Evolutionary conservation across 2,888 invertebrate genomes (phyloP), one percentile per base, ranked within the genome.

Genomic region (Hypomecis atomaria): DNA sequence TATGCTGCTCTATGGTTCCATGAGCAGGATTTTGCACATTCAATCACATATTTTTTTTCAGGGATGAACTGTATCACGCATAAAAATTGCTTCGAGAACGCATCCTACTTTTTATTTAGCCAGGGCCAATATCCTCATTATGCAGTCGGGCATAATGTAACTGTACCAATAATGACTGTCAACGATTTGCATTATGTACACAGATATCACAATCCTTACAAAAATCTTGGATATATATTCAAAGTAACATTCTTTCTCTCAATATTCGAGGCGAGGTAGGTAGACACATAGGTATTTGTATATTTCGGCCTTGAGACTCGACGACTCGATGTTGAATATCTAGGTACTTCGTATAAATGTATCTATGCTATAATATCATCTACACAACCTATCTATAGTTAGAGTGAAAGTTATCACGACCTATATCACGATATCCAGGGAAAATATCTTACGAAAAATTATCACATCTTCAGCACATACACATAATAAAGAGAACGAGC

Each of bases 371-470:
- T 84, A 23, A 23, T 23, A 83, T 81, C 86, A 86, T 86, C 82
- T 77, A 82, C 74, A 87, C 83, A 83, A 86, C 85, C 86, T 91
- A 92, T 89, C 90, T 92, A 90, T 89, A 89, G 84, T 87, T 91
- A 91, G 89, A 91, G 92, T 92, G 92, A 92, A 92, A 92, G 92
- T 92, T 88, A 89, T 83, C 84, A 86, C 90, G 88, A 90, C 89
- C 89, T 87, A 89, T 87, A 84, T 84, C 81, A 81, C 76, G 76
- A 65, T 67, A 82, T 77, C 79, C 71, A 69, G 74, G 71, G 73
- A 63, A 71, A 65, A 69, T 74, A 73, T 75, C 75, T 70, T 50
- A 57, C 64, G 71, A 76, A 66, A 71, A 79, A 82, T 81, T 83
- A 78, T 76, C 74, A 69, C 71, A 73, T 74, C 70, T 71, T 69